A percentile compares a stretch with the other conserved stretches of the same genome.
phyloP scores from a whole-genome alignment of 2,113 vertebrate species.

The Rhea pennata region DNA sequence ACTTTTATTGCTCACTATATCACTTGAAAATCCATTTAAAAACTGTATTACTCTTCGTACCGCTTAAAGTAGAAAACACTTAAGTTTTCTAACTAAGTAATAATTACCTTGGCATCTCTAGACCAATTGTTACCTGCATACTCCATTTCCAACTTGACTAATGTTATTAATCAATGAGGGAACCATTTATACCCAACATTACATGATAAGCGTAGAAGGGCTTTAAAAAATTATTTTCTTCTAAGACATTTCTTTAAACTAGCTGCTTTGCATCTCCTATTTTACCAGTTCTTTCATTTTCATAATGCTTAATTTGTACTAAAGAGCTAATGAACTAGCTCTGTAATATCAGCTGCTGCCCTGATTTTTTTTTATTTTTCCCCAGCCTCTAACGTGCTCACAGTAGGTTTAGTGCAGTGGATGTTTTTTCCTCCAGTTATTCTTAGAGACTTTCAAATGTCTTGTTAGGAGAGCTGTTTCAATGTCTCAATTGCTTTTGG shows the following conservation, averaged over 20 bases:
- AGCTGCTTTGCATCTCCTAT: constrained; percentile 12
- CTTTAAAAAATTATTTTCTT: constrained; percentile 5
- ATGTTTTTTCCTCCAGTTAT: neutral
- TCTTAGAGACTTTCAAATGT: neutral
- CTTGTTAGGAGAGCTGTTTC: neutral
- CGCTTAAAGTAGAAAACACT: constrained; percentile 35
- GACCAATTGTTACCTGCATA: neutral
- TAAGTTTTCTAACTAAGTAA: constrained; percentile 17
- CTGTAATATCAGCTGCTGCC: neutral
- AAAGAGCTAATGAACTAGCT: constrained; percentile 42
- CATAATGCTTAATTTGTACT: neutral
- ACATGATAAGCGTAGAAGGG: neutral
- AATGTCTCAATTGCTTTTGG: neutral
- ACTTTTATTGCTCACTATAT: constrained; percentile 10
- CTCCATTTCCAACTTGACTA: constrained; percentile 2
- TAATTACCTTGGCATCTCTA: constrained; percentile 22
- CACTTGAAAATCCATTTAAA: constrained; percentile 36
- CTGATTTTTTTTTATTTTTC: neutral
- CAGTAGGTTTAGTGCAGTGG: neutral
- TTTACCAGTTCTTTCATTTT: constrained; percentile 38
- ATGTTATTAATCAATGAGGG: constrained; percentile 12
- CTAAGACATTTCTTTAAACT: neutral
- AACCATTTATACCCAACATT: constrained; percentile 8
- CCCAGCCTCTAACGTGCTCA: neutral
- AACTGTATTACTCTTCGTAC: constrained; percentile 1